A percentile compares a stretch with the other conserved stretches of the same genome.
Evolutionary conservation across 2,113 vertebrate genomes (phyloP).

Genomic region (Fukomys damarensis): DNA sequence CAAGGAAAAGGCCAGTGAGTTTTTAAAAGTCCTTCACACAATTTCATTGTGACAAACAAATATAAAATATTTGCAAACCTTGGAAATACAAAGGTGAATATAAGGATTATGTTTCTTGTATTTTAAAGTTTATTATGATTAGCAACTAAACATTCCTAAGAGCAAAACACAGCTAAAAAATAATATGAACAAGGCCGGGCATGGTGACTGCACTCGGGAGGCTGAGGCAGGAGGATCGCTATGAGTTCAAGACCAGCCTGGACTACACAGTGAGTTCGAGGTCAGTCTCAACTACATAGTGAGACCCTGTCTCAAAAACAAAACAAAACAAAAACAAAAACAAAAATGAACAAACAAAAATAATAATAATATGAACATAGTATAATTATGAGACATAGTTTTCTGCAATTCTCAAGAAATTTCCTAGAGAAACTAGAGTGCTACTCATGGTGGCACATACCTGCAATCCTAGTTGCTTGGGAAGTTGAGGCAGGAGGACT

Average conservation of each 20-base stretch:
- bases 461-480: not conserved
- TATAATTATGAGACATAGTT: not conserved
- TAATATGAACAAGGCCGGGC: not conserved
- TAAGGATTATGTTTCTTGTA: not conserved
- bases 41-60: conserved; percentile 20
- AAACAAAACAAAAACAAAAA: too few relatives aligned
- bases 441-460: not conserved
- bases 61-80: not conserved
- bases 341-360: too few relatives aligned
- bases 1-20: not conserved
- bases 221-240: too few relatives aligned
- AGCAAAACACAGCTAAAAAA: not conserved
- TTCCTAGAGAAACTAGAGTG: not conserved
- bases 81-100: not conserved
- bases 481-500: not conserved
- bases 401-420: not conserved
- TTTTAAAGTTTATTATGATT: conserved; percentile 17
- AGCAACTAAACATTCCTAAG: conserved; percentile 44
- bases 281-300: too few relatives aligned
- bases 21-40: not conserved
- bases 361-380: not conserved
- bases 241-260: too few relatives aligned
- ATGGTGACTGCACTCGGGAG: too few relatives aligned
- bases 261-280: too few relatives aligned
- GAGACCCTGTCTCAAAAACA: too few relatives aligned